phyloP scores from a whole-genome alignment of 2,113 vertebrate species.

The Rallus limicola region DNA sequence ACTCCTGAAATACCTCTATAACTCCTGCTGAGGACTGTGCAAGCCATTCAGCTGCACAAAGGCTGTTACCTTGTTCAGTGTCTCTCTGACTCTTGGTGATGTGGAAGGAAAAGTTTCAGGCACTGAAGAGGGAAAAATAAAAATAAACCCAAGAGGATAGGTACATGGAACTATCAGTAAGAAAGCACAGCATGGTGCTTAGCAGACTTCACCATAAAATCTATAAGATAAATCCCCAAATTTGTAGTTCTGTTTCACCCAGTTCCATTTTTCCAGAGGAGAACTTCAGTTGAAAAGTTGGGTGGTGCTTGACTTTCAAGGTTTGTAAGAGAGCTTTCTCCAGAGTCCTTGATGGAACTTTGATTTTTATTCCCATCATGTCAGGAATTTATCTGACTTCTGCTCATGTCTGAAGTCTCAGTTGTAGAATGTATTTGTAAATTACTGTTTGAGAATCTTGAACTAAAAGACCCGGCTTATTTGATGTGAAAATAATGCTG shows the following conservation, averaged over 20 bases:
- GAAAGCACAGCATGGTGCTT: background rate
- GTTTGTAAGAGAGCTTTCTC: background rate
- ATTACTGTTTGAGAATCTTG: background rate
- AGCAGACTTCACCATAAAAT: background rate
- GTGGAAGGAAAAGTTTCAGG: background rate
- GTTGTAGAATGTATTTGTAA: background rate
- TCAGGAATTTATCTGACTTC: background rate
- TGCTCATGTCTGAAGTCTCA: background rate
- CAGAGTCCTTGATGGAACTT: background rate
- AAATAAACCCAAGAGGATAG: background rate
- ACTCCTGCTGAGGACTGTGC: background rate
- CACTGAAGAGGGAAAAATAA: background rate
- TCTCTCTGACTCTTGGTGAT: background rate
- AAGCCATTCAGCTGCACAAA: background rate
- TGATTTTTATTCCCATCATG: background rate
- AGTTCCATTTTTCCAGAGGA: background rate
- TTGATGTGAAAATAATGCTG: slow-evolving; percentile 4
- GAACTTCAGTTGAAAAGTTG: background rate
- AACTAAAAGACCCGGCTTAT: background rate
- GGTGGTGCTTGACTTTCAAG: background rate
- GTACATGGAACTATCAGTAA: background rate
- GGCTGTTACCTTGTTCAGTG: background rate
- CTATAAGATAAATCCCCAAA: background rate
- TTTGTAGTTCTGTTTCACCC: background rate
- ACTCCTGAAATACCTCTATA: background rate